Conservation (phyloP, 2,888 invertebrate species). For the Tupiocoris notatus region DNA sequence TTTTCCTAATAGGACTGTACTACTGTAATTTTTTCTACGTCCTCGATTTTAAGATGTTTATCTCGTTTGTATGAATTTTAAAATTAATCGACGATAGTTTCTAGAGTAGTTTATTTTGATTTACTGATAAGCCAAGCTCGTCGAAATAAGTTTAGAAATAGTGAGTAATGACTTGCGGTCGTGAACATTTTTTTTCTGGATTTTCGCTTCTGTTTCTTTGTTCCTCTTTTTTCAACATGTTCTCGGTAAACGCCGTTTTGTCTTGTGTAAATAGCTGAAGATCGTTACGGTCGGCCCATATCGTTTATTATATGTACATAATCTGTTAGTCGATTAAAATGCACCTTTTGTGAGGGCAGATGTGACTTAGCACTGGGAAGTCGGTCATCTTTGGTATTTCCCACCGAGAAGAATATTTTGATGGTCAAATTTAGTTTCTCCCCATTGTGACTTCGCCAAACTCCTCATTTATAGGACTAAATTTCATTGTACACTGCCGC, state of each 20-base stretch:
- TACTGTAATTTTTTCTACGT: too few species aligned
- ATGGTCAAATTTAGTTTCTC: conserved; percentile 7
- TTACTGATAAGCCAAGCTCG: background rate
- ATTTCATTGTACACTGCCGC: conserved; percentile 31
- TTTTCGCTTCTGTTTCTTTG: conserved; percentile 9
- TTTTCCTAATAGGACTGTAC: too few species aligned
- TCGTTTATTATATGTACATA: background rate
- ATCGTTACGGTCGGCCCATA: background rate
- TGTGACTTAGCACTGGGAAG: background rate
- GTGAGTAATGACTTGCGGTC: conserved; percentile 1
- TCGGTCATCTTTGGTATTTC: conserved; percentile 20
- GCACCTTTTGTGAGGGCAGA: background rate
- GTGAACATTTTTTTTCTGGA: conserved; percentile 7
- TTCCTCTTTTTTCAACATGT: conserved; percentile 2
- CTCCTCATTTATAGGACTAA: conserved; percentile 5
- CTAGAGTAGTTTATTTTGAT: background rate
- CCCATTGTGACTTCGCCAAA: conserved; percentile 4
- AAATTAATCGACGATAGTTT: background rate
- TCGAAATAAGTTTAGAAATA: background rate
- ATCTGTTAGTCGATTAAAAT: background rate
- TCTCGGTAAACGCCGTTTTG: background rate
- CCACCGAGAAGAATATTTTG: conserved; percentile 22
- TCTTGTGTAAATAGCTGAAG: background rate
- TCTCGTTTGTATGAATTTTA: background rate
- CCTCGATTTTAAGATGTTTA: background rate